These are phyloP conservation scores for Alethe castanea DNA, from an alignment of 2,113 vertebrate species.

Conservation along the genomic window DNA sequence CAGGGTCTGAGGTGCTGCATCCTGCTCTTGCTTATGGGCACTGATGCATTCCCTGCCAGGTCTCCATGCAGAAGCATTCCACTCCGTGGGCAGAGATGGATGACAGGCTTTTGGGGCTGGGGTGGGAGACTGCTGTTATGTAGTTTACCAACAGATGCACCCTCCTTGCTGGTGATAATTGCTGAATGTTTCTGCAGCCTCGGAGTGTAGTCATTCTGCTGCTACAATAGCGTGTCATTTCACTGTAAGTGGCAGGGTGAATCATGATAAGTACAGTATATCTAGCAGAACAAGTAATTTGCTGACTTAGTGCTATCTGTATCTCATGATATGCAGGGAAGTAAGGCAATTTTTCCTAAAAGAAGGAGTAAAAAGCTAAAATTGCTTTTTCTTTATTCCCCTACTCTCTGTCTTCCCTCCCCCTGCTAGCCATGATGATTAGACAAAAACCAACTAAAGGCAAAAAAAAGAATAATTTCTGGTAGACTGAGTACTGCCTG, in stretches of 20 bases:
- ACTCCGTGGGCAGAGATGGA: neutral
- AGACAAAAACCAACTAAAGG: slow-evolving; percentile 23
- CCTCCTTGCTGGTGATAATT: neutral
- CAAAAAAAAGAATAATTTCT: slow-evolving; percentile 13
- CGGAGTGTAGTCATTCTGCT: neutral
- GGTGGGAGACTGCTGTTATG: neutral
- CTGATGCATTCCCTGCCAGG: neutral
- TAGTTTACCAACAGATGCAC: neutral
- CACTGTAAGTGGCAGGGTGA: slow-evolving; percentile 21
- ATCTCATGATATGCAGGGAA: slow-evolving; percentile 11
- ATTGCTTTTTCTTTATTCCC: neutral
- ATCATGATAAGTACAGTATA: neutral
- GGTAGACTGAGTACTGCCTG: neutral
- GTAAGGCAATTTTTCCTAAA: slow-evolving; percentile 22
- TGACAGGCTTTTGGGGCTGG: neutral
- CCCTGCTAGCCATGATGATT: neutral
- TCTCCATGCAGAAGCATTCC: neutral
- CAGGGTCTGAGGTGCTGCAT: neutral
- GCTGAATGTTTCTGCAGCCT: slow-evolving; percentile 9
- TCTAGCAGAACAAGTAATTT: slow-evolving; percentile 23
- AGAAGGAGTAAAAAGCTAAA: slow-evolving; percentile 19
- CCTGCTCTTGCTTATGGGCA: neutral
- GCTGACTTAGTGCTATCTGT: slow-evolving; percentile 41
- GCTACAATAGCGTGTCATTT: slow-evolving; percentile 8
- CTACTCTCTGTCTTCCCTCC: neutral